A percentile compares a stretch with the other conserved stretches of the same genome.
Conservation (phyloP, 2,797 vertebrate genomes). For the Eulemur mongoz region DNA sequence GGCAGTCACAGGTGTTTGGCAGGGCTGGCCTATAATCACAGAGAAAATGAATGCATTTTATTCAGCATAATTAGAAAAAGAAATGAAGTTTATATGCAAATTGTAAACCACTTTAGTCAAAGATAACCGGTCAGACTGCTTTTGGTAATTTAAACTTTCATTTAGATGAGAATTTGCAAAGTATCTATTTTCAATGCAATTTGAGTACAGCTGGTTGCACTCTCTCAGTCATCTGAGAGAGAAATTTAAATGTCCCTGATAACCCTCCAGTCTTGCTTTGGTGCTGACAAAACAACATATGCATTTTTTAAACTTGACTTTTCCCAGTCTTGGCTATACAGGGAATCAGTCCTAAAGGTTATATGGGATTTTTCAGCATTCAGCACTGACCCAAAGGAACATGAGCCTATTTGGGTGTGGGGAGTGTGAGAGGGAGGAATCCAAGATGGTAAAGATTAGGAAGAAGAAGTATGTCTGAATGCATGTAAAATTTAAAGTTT, state of each 20-base stretch:
- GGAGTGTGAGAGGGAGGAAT: neutral
- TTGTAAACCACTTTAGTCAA: slow-evolving; percentile 83
- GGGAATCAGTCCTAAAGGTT: slow-evolving; percentile 58
- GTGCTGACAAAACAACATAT: slow-evolving; percentile 75
- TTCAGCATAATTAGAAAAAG: slow-evolving; percentile 87
- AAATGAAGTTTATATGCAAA: slow-evolving; percentile 90
- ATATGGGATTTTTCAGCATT: slow-evolving; percentile 22
- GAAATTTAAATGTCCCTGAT: slow-evolving; percentile 81
- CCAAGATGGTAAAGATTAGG: neutral
- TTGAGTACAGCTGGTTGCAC: slow-evolving; percentile 83
- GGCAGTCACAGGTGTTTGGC: slow-evolving; percentile 90
- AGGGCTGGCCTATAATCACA: slow-evolving; percentile 84
- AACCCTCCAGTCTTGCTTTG: slow-evolving; percentile 75
- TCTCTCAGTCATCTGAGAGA: slow-evolving; percentile 82
- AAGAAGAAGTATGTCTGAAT: neutral
- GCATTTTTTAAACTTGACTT: slow-evolving; percentile 78
- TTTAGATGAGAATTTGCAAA: slow-evolving; percentile 82
- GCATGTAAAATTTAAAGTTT: neutral
- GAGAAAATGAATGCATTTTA: slow-evolving; percentile 87
- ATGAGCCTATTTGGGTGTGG: rapidly evolving
- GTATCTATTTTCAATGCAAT: slow-evolving; percentile 84
- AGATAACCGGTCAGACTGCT: slow-evolving; percentile 84
- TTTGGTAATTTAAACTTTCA: slow-evolving; percentile 86
- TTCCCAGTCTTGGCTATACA: neutral
- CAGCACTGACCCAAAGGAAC: neutral